These are phyloP conservation scores for Propithecus deckenii DNA, from an alignment of 2,797 vertebrate genomes.

Conservation along the genomic window DNA sequence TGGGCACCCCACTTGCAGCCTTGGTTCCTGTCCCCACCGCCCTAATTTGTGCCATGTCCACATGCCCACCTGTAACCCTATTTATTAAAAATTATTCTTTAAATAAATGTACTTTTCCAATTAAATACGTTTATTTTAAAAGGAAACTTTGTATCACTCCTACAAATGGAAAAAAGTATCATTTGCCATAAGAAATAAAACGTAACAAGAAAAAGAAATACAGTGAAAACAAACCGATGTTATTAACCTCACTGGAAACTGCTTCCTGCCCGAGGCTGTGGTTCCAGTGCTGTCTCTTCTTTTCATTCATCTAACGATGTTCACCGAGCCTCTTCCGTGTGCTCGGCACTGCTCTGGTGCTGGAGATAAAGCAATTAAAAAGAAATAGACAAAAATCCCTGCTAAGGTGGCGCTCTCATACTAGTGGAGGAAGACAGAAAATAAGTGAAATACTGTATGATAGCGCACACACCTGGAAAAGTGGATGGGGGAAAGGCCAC, in stretches of 20 bases:
- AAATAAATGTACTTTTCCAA: neutral
- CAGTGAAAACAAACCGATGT: neutral
- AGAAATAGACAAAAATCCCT: neutral
- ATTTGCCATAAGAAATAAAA: conserved; percentile 7
- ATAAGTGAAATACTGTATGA: neutral
- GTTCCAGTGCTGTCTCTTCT: too few relatives aligned
- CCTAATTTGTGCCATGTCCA: accelerated
- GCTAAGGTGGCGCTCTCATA: neutral
- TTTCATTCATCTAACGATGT: neutral
- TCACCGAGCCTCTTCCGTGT: accelerated
- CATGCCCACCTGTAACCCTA: neutral
- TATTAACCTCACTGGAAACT: neutral
- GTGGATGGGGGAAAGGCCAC: neutral
- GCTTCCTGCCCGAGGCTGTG: accelerated
- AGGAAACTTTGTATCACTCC: neutral
- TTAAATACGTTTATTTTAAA: neutral
- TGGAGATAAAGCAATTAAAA: neutral
- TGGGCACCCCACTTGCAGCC: accelerated
- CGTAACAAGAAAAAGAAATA: conserved; percentile 23
- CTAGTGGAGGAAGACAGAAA: neutral
- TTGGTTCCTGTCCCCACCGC: accelerated
- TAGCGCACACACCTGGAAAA: neutral
- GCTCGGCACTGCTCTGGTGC: neutral
- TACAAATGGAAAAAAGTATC: neutral
- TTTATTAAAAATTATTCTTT: neutral